Percentiles rank a stretch among this genome's conserved stretches.
Conservation (phyloP, 2,113 vertebrate species). For the Pyxicephalus adspersus region DNA sequence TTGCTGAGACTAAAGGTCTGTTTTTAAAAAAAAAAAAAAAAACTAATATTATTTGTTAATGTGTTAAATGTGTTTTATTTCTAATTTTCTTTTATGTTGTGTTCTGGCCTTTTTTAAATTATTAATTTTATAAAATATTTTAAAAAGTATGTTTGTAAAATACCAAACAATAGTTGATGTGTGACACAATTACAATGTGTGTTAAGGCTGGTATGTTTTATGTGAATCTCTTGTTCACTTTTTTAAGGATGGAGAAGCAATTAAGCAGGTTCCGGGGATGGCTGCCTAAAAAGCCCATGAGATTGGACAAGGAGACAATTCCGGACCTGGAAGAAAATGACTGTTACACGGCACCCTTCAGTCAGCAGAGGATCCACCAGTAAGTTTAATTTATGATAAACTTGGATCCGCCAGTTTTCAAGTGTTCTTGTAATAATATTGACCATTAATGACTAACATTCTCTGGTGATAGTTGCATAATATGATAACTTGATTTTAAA, state of each 20-base stretch:
- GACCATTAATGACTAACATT: no score
- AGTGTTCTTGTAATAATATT: no score
- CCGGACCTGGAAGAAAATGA: slow-evolving; percentile 94
- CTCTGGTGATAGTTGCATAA: no score
- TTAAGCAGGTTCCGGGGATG: slow-evolving; percentile 92
- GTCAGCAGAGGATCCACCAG: slow-evolving; percentile 93
- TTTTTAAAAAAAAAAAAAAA: no score
- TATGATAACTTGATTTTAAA: no score
- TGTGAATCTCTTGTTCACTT: slow-evolving; percentile 37
- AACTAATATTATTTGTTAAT: no score
- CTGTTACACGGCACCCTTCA: slow-evolving; percentile 95
- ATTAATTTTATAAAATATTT: no score
- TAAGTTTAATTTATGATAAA: slow-evolving; percentile 70
- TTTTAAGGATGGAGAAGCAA: slow-evolving; percentile 90
- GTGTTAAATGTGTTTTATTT: no score
- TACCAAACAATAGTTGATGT: neutral
- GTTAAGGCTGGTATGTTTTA: neutral
- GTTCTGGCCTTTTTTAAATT: no score
- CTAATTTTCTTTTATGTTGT: no score
- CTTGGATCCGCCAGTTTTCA: neutral
- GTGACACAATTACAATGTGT: neutral
- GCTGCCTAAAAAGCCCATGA: slow-evolving; percentile 93
- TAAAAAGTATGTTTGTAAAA: no score
- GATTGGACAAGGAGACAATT: slow-evolving; percentile 86
- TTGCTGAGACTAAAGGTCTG: no score